Base-by-base conservation (phyloP, 2,888 invertebrate species). In the Mythimna ferrago region DNA sequence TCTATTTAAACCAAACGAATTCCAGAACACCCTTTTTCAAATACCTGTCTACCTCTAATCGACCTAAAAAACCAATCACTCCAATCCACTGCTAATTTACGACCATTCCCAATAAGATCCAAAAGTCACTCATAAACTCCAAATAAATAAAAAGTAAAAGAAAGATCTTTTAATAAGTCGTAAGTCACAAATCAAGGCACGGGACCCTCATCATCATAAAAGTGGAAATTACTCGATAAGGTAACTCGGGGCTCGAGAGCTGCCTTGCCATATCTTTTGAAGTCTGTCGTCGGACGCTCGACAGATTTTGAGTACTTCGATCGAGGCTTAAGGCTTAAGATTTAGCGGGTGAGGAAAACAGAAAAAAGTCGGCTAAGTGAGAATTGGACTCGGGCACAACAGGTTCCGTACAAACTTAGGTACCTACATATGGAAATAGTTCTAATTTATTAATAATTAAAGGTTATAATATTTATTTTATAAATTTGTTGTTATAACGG, bases 161-260 rank as follows among this genome's bases (percentile, higher is more conserved):
- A 57, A 16, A 64, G 35, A 1, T 54, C 35, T 56, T 57, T 70
- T 78, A 82, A 82, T 83, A 86, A 82, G 74, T 75, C 70, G 78
- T 74, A 85, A 86, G 80, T 86, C 89, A 89, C 92, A 87, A 93
- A 91, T 92, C 92, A 90, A 86, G 82, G 75, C 65, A 67, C 21
- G 68, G 71, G 75, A 93, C 93, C 93, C 93, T 92, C 88, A 91
- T 93, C 92, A 92, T 92, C 91, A 92, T 92, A 93, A 92, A 92
- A 91, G 84, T 88, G 82, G 61, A 71, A 80, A 85, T 86, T 73
- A 85, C 80, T 86, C 86, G 84, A 88, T 88, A 88, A 83, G 83
- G 86, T 82, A 78, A 83, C 56, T 64, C 71, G 79, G 78, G 60
- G 73, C 79, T 87, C 78, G 85, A 86, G 86, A 87, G 84, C 79